Evolutionary conservation across 1,140 invertebrate species (phyloP).

Genomic region (Drosophila tsacasi): DNA sequence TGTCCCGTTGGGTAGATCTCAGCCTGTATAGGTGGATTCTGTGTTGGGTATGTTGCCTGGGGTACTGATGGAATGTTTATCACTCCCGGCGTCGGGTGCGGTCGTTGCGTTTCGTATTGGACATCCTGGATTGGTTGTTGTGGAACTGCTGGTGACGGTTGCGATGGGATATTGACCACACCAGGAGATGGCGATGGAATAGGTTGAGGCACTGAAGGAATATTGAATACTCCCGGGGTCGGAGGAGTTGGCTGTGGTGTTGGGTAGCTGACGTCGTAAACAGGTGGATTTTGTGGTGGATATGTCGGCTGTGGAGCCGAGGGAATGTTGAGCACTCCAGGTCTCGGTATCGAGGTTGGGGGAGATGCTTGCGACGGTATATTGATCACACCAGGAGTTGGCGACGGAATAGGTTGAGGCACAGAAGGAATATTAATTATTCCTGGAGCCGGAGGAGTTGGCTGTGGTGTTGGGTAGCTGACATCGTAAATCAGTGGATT

Average conservation of each 20-base stretch:
- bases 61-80: too few species aligned
- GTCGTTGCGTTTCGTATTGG: too few species aligned
- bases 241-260: slow-evolving; percentile 11
- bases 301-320: slow-evolving; percentile 19
- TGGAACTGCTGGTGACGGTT: too few species aligned
- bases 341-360: not conserved
- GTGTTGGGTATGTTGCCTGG: too few species aligned
- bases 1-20: too few species aligned
- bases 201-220: slow-evolving; percentile 34
- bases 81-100: too few species aligned
- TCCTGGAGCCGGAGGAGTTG: slow-evolving; percentile 21
- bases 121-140: too few species aligned
- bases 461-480: slow-evolving; percentile 58
- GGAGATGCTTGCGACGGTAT: slow-evolving; percentile 35
- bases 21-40: too few species aligned
- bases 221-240: slow-evolving; percentile 28
- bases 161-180: slow-evolving; percentile 49
- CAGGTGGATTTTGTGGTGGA: not conserved
- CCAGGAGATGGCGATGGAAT: slow-evolving; percentile 29
- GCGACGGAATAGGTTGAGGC: slow-evolving; percentile 19
- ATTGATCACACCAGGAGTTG: slow-evolving; percentile 45
- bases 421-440: slow-evolving; percentile 40
- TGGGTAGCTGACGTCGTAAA: slow-evolving; percentile 62
- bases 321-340: slow-evolving; percentile 33
- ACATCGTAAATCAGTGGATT: slow-evolving; percentile 22